Base-by-base conservation (phyloP, 2,797 vertebrate genomes). In the Furcifer pardalis region DNA sequence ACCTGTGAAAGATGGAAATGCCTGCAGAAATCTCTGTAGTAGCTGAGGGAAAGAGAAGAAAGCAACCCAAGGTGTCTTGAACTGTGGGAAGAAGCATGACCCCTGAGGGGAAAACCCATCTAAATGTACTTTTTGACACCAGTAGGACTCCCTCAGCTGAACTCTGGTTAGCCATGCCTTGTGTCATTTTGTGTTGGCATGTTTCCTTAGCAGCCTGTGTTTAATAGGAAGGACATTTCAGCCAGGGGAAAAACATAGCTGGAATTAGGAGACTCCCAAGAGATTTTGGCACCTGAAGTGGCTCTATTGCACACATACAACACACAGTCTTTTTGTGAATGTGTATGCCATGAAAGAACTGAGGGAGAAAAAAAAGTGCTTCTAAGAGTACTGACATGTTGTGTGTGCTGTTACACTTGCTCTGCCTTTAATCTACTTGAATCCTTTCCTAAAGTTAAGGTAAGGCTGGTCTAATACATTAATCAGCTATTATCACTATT, bases 401-500 rank as follows among this genome's bases (percentile, higher is more conserved):
- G 66, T 27, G 37, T 68, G 2, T 71, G 4, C 49, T 19, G 15
- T 78, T 40, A 63, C 17, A 15, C 9, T 59, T 59, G 17, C 44
- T 35, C 42, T 32, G 19, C 19, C 40, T 46, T 42, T n/a, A 49
- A 46, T 68, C 77, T 49, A 46, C 40, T 37, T 35, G 44, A 68
- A 49, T 79, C 21, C 49, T 79, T 25, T 66, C n/a, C 60, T 66
- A 32, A 68, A 63, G 44, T 79, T 23, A 25, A 68, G 46, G 62
- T 66, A 77, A 60, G 66, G 35, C 62, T 77, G 49, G 40, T n/a
- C 78, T 72, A 56, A 68, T 66, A 65, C n/a, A 76, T 7, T 76
- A 25, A 60, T 71, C 37, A 30, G 42, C 78, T 84, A 46, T 77
- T 69, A 60, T 30, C 13, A 69, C n/a, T 12, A 21, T 25, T 71